Conservation (phyloP, 2,113 vertebrate species). For the Heterotis niloticus region DNA sequence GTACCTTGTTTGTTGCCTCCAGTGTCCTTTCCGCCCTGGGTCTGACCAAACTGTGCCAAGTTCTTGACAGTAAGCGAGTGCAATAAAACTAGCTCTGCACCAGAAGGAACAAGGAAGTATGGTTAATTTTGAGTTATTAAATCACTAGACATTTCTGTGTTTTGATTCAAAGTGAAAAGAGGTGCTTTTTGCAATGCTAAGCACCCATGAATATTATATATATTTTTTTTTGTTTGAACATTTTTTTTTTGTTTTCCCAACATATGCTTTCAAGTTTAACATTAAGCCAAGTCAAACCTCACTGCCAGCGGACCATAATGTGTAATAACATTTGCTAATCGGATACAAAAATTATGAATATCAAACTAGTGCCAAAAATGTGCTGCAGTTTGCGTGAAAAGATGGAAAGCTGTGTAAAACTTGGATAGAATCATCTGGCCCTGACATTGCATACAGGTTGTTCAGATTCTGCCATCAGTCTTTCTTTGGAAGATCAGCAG, state of each 20-base stretch:
- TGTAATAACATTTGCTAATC: slow-evolving; percentile 17
- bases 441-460: not conserved
- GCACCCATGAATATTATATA: not conserved
- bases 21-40: not conserved
- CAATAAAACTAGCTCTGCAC: not conserved
- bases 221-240: not conserved
- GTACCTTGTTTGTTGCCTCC: not conserved
- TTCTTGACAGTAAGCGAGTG: not conserved
- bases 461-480: not conserved
- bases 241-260: not conserved
- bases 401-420: not conserved
- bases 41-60: not conserved
- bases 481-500: slow-evolving; percentile 27
- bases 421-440: slow-evolving; percentile 20
- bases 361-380: slow-evolving; percentile 13
- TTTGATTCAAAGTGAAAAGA: not conserved
- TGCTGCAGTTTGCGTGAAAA: slow-evolving; percentile 6
- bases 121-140: not conserved
- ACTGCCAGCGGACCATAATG: not conserved
- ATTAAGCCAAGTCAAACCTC: not conserved
- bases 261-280: not conserved
- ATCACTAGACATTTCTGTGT: not conserved
- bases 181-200: not conserved
- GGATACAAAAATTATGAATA: slow-evolving; percentile 15
- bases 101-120: not conserved